Evolutionary conservation across 2,113 vertebrate species (phyloP).

Genomic region (Madoqua kirkii): DNA sequence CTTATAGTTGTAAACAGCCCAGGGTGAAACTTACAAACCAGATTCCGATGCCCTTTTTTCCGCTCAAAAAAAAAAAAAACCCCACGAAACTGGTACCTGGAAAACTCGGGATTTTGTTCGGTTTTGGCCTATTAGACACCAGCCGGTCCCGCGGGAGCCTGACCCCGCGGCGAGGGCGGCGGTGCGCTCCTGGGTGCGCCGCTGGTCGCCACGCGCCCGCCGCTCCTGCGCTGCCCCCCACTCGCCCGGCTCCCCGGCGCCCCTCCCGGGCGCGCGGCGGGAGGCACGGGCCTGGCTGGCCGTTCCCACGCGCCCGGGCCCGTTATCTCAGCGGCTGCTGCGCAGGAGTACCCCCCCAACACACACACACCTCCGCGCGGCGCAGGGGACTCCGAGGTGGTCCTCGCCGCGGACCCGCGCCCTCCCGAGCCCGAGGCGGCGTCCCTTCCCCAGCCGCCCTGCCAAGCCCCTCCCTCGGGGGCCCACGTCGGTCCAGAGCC

Average conservation of each 20-base stretch:
- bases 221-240: not conserved
- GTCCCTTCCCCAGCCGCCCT: not conserved
- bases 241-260: not conserved
- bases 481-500: not conserved
- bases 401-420: not conserved
- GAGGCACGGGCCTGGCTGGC: not conserved
- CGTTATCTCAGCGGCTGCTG: conserved; percentile 30
- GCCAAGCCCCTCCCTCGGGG: not conserved
- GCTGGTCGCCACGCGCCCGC: not conserved
- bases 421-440: not conserved
- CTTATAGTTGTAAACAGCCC: not conserved
- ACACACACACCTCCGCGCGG: not conserved
- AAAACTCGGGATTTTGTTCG: not conserved
- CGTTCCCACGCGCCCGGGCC: conserved; percentile 31
- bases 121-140: not conserved
- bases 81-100: conserved; percentile 30
- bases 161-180: not conserved
- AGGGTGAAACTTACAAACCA: not conserved
- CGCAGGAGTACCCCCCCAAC: not conserved
- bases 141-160: not conserved
- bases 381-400: not conserved
- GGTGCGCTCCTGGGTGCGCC: not conserved
- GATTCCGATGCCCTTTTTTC: not conserved
- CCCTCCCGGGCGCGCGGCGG: not conserved
- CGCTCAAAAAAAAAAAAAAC: not conserved